phyloP scores from a whole-genome alignment of 2,113 vertebrate genomes.

The Silurus meridionalis region DNA sequence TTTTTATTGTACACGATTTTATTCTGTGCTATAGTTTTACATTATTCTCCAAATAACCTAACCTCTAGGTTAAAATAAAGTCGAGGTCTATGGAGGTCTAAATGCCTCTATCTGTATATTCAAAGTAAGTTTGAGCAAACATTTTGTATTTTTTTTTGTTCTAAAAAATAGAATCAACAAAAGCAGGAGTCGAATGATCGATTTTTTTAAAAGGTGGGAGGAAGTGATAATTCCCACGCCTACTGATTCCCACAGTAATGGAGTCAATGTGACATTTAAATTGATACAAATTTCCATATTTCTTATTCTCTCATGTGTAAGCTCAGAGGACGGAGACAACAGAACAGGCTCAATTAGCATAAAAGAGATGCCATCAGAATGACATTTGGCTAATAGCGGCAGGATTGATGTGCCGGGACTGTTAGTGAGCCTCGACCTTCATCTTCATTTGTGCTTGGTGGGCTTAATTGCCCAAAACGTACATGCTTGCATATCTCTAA shows the following conservation, averaged over 20 bases:
- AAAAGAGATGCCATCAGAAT: conserved; percentile 52
- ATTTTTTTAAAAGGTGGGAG: not conserved
- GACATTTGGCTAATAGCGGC: conserved; percentile 61
- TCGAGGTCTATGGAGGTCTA: not conserved
- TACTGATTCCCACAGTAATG: not conserved
- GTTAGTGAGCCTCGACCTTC: conserved; percentile 30
- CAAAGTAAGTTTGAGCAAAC: not conserved
- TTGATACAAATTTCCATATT: conserved; percentile 11
- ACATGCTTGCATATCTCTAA: conserved; percentile 44
- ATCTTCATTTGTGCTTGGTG: conserved; percentile 49
- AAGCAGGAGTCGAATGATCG: not conserved
- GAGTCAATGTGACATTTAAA: conserved; percentile 16
- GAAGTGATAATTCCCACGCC: not conserved
- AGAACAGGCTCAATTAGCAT: conserved; percentile 58
- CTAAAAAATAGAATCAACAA: not conserved
- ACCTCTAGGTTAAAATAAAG: not conserved
- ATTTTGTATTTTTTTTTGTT: too few relatives aligned
- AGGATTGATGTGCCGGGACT: conserved; percentile 56
- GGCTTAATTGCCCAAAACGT: conserved; percentile 51
- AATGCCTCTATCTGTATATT: not conserved
- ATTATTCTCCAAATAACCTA: not conserved
- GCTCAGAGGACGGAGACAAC: conserved; percentile 9
- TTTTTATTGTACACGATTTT: not conserved
- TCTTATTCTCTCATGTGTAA: not conserved
- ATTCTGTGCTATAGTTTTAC: not conserved